phyloP scores from a whole-genome alignment of 2,888 invertebrate species.

The Eupithecia dodoneata region DNA sequence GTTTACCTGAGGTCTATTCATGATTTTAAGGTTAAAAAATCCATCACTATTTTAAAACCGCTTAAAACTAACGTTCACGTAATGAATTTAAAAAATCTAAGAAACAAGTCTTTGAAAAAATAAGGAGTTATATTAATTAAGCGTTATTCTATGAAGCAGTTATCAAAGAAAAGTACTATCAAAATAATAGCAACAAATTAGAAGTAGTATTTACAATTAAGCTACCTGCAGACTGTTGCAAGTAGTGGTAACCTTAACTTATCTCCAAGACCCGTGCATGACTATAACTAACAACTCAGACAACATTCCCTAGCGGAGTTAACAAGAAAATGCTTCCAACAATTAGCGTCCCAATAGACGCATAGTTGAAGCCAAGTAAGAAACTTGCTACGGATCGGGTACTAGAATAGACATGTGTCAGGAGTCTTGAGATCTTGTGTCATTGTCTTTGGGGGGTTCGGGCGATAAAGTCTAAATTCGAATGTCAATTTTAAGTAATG shows the following conservation, averaged over 20 bases:
- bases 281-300: constrained; percentile 22
- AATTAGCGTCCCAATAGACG: constrained; percentile 54
- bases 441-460: constrained; percentile 16
- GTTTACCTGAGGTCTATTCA: not conserved
- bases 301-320: constrained; percentile 32
- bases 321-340: constrained; percentile 54
- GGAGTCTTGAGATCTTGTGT: constrained; percentile 16
- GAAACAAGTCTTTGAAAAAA: too few relatives aligned
- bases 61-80: not conserved
- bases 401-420: constrained; percentile 27
- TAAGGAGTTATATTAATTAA: too few relatives aligned
- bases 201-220: too few relatives aligned
- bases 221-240: too few relatives aligned
- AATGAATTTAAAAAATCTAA: not conserved
- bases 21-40: not conserved
- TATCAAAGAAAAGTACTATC: too few relatives aligned
- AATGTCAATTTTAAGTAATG: not conserved
- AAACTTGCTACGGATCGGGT: constrained; percentile 38
- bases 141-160: too few relatives aligned
- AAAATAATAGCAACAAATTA: too few relatives aligned
- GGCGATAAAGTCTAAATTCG: not conserved
- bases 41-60: not conserved
- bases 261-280: constrained; percentile 18
- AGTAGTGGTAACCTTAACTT: too few relatives aligned
- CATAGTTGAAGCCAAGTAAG: constrained; percentile 43